A percentile compares a stretch with the other conserved stretches of the same genome.
Conservation (phyloP, 2,797 vertebrate species). For the Orestias chungarensis region DNA sequence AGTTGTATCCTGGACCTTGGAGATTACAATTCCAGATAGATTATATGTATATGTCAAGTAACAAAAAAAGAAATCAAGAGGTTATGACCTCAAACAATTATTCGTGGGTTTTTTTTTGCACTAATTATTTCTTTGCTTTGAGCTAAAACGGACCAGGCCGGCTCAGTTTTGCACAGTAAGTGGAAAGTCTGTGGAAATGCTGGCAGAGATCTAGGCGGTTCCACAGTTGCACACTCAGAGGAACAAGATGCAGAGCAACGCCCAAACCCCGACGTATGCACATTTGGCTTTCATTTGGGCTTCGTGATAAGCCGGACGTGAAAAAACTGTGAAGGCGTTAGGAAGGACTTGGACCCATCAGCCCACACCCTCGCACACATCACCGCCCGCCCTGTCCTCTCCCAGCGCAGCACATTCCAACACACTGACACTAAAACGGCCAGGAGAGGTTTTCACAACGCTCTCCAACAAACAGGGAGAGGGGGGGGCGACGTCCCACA, state of each 20-base stretch:
- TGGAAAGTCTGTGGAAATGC: neutral
- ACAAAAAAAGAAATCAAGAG: no score
- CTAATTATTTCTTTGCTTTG: neutral
- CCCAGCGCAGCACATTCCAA: slow-evolving; percentile 78
- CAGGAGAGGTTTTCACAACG: slow-evolving; percentile 42
- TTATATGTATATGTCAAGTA: no score
- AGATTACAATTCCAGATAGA: no score
- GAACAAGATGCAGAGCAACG: neutral
- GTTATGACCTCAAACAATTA: no score
- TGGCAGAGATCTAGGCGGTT: neutral
- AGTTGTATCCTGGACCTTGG: no score
- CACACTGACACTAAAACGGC: slow-evolving; percentile 72
- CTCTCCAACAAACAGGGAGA: slow-evolving; percentile 46
- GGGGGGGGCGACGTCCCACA: slow-evolving; percentile 24
- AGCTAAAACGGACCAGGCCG: neutral
- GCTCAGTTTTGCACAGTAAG: slow-evolving; percentile 1
- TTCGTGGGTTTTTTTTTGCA: no score
- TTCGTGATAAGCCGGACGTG: neutral
- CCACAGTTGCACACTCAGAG: neutral
- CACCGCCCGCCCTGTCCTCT: slow-evolving; percentile 39
- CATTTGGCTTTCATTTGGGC: no score
- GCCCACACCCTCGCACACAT: slow-evolving; percentile 12
- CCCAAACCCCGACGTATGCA: neutral
- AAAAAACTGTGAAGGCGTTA: neutral
- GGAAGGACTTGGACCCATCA: neutral